Base-by-base conservation (phyloP, 2,797 vertebrate genomes). In the Mus spretus region DNA sequence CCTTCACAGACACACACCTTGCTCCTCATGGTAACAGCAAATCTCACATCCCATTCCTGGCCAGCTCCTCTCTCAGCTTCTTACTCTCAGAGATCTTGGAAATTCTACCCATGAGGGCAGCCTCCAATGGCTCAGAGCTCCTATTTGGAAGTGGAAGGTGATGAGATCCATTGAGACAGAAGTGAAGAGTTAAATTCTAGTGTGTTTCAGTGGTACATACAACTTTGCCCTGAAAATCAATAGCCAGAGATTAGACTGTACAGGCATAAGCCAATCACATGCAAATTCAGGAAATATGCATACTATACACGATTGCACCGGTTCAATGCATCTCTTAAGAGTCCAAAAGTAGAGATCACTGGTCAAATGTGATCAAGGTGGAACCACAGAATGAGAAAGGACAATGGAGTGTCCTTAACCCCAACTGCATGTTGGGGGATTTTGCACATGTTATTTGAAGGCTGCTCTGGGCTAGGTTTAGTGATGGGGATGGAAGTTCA, bases 231-330 rank as follows among this genome's bases (percentile, higher is more conserved):
- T 82, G 44, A 57, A 91, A 90, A 86, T 37, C 74, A 92, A 96
- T 40, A 83, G 91, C 44, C 59, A 47, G 93, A 91, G 93, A 82
- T 65, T 82, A 57, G 94, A 96, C 95, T 94, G 61, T 81, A 40
- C 74, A 82, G 83, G 55, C 65, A 79, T 65, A 87, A 59, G 67
- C 67, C 88, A 92, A 93, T 93, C 82, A 86, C 72, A 95, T 9
- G 57, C 92, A 95, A 59, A 96, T 92, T 88, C 37, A 83, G 83
- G 79, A 94, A 96, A 3, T 53, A 92, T 90, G 94, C 93, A 80
- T 40, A 34, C 20, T 47, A 78, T 57, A 67, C 28, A 65, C 4
- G 79, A 37, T 47, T 24, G n/a, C 57, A 40, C 80, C 78, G 55
- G 44, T 90, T 83, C 37, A 17, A 15, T 22, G 61, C 74, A 44